Evolutionary conservation across 2,888 invertebrate genomes (phyloP).

Genomic region (Phyto melanocephala): DNA sequence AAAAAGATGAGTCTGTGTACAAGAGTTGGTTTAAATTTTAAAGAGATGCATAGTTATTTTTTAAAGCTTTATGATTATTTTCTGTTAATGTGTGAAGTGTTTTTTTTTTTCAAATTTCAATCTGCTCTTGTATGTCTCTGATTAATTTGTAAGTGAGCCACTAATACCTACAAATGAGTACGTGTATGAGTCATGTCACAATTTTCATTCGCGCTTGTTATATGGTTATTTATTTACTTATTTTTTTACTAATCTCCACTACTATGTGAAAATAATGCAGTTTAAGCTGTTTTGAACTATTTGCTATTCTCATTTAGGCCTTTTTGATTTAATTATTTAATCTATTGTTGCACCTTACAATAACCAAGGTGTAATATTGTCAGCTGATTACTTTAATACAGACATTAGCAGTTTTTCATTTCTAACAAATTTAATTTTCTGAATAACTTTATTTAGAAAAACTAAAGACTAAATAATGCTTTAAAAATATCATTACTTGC

Average conservation of each 20-base stretch:
- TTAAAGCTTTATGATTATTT: neutral
- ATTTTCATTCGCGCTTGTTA: neutral
- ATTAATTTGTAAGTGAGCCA: slow-evolving; percentile 35
- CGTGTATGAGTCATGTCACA: slow-evolving; percentile 24
- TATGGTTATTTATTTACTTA: neutral
- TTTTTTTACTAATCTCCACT: neutral
- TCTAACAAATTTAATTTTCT: too few species aligned
- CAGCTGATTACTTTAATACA: slow-evolving; percentile 10
- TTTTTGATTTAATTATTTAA: slow-evolving; percentile 9
- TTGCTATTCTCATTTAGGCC: slow-evolving; percentile 11
- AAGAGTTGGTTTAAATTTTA: neutral
- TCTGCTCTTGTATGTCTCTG: neutral
- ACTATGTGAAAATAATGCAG: slow-evolving; percentile 9
- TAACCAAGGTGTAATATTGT: neutral
- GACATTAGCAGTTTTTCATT: too few species aligned
- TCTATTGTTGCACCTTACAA: neutral
- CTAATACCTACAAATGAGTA: neutral
- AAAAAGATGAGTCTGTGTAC: neutral
- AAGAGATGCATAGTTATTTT: slow-evolving; percentile 5
- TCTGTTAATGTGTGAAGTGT: neutral
- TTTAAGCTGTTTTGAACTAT: neutral
- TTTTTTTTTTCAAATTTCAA: neutral
- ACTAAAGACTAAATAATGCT: too few species aligned
- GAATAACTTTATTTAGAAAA: too few species aligned
- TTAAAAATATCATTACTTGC: too few species aligned